Conservation (phyloP, 2,113 vertebrate genomes). For the Ranitomeya imitator region DNA sequence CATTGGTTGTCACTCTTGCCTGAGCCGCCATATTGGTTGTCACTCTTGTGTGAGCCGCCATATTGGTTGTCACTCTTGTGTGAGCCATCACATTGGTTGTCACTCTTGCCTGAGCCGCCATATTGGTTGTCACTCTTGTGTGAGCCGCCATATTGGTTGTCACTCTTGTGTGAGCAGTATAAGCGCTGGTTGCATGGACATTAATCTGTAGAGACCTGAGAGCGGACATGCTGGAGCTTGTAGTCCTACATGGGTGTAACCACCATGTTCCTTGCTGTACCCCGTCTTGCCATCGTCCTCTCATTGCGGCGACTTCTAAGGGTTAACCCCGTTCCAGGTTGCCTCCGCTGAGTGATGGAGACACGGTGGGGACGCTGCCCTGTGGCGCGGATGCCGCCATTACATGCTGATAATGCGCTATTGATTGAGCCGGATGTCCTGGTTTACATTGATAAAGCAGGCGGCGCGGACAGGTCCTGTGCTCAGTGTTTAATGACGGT, state of each 20-base stretch:
- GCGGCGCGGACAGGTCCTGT: slow-evolving; percentile 40
- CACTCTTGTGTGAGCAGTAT: no score
- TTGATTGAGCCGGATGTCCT: slow-evolving; percentile 54
- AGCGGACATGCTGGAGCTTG: neutral
- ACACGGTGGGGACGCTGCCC: slow-evolving; percentile 34
- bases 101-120: no score
- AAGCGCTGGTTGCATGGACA: no score
- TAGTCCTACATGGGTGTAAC: neutral
- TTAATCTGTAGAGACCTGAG: no score
- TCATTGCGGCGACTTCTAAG: neutral
- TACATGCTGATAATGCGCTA: slow-evolving; percentile 50
- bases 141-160: no score
- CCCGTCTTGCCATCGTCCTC: no score
- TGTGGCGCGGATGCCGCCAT: slow-evolving; percentile 23
- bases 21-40: no score
- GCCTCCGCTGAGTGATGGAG: slow-evolving; percentile 36
- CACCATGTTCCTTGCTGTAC: neutral
- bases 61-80: no score
- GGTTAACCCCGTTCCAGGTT: slow-evolving; percentile 8
- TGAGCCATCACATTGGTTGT: no score
- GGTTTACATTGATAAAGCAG: slow-evolving; percentile 51
- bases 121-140: no score
- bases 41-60: no score
- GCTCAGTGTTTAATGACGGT: slow-evolving; percentile 51
- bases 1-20: no score